Evolutionary conservation across 2,113 vertebrate genomes (phyloP).

Genomic region (Anseranas semipalmata): DNA sequence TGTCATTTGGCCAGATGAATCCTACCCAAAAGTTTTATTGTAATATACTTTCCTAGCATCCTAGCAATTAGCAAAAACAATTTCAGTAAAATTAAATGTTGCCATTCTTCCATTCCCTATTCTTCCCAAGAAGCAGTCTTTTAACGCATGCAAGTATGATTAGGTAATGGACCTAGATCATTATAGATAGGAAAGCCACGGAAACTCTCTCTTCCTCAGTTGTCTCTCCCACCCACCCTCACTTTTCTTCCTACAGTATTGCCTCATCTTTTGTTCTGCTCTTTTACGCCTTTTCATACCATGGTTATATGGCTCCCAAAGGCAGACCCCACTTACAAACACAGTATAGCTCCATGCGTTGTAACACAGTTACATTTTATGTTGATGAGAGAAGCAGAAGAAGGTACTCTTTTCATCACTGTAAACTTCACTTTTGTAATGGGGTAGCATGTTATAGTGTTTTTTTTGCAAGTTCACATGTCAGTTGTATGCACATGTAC

Average conservation of each 20-base stretch:
- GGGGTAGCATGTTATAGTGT: too few relatives aligned
- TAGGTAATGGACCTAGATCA: not conserved
- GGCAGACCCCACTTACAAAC: not conserved
- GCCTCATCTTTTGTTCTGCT: not conserved
- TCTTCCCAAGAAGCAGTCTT: not conserved
- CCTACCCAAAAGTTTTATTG: not conserved
- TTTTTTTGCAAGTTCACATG: rapidly evolving
- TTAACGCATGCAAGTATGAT: not conserved
- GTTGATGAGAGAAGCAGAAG: not conserved
- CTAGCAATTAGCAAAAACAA: not conserved
- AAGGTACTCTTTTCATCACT: not conserved
- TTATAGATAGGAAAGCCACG: not conserved
- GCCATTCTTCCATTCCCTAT: not conserved
- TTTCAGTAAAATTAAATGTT: not conserved
- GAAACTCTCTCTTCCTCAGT: not conserved
- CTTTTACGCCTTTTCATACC: not conserved
- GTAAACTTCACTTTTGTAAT: not conserved
- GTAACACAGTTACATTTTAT: not conserved
- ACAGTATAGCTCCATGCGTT: rapidly evolving
- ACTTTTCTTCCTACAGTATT: not conserved
- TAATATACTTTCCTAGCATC: not conserved
- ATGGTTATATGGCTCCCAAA: not conserved
- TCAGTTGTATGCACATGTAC: too few relatives aligned
- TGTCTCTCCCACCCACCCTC: not conserved
- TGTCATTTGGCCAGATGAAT: not conserved